Conservation (phyloP, 2,113 vertebrate genomes). For the Pachyramphus minor region DNA sequence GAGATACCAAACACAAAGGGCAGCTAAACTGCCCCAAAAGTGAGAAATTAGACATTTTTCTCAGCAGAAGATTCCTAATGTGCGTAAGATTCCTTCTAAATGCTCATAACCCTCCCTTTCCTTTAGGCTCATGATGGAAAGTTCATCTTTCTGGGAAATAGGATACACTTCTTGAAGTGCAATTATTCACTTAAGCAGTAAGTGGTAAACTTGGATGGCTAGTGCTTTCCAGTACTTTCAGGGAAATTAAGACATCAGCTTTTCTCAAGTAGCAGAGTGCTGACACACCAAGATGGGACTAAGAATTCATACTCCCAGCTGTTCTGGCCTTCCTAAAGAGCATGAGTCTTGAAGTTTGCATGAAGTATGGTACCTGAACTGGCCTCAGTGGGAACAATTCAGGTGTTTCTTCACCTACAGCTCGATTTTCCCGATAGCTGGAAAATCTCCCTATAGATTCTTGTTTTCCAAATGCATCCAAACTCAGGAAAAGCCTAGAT, state of each 20-base stretch:
- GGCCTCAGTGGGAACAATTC: background rate
- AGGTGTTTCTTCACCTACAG: background rate
- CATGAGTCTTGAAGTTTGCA: background rate
- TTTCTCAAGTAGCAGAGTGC: background rate
- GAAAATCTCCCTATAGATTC: background rate
- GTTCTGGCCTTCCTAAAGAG: background rate
- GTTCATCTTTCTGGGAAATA: background rate
- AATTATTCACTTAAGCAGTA: background rate
- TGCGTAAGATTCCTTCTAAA: background rate
- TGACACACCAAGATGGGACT: background rate
- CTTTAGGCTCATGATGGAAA: background rate
- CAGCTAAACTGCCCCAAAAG: background rate
- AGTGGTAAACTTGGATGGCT: background rate
- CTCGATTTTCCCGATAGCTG: rapidly evolving
- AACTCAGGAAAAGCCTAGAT: background rate
- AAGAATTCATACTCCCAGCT: background rate
- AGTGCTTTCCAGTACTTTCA: background rate
- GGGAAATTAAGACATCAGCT: background rate
- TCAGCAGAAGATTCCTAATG: background rate
- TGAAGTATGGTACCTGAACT: background rate
- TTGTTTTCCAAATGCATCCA: background rate
- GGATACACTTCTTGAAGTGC: background rate
- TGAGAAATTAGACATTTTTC: background rate
- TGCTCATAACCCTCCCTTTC: background rate
- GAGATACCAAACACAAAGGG: background rate